phyloP scores from a whole-genome alignment of 2,888 invertebrate species.

The Apodemia mormo region DNA sequence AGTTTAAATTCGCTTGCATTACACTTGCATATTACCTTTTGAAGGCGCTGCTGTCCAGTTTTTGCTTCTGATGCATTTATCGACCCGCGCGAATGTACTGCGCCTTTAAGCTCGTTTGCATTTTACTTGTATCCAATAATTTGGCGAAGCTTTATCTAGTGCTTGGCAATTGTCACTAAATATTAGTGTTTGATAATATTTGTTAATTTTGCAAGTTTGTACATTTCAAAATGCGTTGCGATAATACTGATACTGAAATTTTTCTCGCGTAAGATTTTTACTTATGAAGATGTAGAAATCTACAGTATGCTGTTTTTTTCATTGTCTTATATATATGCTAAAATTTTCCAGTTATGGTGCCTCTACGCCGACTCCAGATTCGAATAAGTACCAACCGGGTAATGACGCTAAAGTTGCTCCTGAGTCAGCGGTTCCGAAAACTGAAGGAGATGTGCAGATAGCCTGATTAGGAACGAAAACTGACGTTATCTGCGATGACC shows the following conservation, averaged over 20 bases:
- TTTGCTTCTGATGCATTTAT: constrained; percentile 35
- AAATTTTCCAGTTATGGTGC: constrained; percentile 49
- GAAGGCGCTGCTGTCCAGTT: constrained; percentile 3
- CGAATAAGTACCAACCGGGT: constrained; percentile 37
- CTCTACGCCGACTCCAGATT: constrained; percentile 42
- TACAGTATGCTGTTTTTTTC: neutral
- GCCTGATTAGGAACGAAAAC: constrained; percentile 50
- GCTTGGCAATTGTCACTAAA: neutral
- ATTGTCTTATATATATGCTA: neutral
- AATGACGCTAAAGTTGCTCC: constrained; percentile 35
- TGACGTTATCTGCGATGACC: constrained; percentile 30
- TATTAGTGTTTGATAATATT: neutral
- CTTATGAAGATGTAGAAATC: neutral
- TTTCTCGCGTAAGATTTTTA: constrained; percentile 32
- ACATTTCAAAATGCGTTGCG: constrained; percentile 26
- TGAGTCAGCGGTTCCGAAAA: constrained; percentile 46
- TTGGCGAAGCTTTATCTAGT: constrained; percentile 4
- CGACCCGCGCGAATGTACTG: constrained; percentile 36
- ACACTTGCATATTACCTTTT: constrained; percentile 10
- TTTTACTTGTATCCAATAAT: constrained; percentile 19
- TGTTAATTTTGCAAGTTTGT: neutral
- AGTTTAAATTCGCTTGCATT: constrained; percentile 16
- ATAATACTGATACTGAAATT: constrained; percentile 27
- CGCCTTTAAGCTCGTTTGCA: constrained; percentile 31
- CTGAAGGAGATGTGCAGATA: constrained; percentile 51